A percentile compares a stretch with the other conserved stretches of the same genome.
Conservation (phyloP, 1,140 invertebrate genomes). For the Aethina tumida region DNA sequence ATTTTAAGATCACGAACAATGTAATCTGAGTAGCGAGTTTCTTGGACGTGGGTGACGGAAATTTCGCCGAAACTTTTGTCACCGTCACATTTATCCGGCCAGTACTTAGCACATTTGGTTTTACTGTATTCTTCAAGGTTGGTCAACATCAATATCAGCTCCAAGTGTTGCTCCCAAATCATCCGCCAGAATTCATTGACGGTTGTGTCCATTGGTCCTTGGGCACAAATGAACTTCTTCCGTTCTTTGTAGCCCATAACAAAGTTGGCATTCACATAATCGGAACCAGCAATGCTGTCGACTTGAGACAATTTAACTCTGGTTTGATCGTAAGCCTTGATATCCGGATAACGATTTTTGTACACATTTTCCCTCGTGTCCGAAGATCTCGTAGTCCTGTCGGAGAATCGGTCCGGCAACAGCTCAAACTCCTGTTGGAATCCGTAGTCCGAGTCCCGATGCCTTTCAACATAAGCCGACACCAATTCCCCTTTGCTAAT, state of each 20-base stretch:
- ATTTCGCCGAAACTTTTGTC: constrained; percentile 70
- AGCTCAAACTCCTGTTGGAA: constrained; percentile 83
- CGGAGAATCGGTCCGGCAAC: constrained; percentile 75
- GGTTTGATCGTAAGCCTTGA: constrained; percentile 89
- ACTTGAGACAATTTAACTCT: constrained; percentile 67
- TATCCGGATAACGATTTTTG: constrained; percentile 83
- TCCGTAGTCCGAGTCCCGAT: constrained; percentile 77
- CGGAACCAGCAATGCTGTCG: constrained; percentile 66
- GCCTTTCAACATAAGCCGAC: constrained; percentile 64
- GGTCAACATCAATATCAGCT: constrained; percentile 89
- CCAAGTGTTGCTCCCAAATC: constrained; percentile 92
- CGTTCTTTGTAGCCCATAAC: constrained; percentile 84
- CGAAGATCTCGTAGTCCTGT: constrained; percentile 75
- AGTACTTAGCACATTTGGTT: constrained; percentile 88
- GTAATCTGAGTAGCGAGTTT: constrained; percentile 71
- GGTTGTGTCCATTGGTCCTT: constrained; percentile 87
- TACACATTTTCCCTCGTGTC: constrained; percentile 79
- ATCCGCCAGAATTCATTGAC: constrained; percentile 95
- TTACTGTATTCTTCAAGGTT: constrained; percentile 91
- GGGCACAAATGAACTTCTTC: constrained; percentile 91
- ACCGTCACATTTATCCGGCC: constrained; percentile 74
- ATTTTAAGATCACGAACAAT: constrained; percentile 69
- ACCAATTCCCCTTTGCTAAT: constrained; percentile 61
- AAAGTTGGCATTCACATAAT: constrained; percentile 92
- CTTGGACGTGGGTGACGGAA: constrained; percentile 63